A percentile compares a stretch with the other conserved stretches of the same genome.
Conservation (phyloP, 2,888 invertebrate genomes). For the Gisinianus flammeolus region DNA sequence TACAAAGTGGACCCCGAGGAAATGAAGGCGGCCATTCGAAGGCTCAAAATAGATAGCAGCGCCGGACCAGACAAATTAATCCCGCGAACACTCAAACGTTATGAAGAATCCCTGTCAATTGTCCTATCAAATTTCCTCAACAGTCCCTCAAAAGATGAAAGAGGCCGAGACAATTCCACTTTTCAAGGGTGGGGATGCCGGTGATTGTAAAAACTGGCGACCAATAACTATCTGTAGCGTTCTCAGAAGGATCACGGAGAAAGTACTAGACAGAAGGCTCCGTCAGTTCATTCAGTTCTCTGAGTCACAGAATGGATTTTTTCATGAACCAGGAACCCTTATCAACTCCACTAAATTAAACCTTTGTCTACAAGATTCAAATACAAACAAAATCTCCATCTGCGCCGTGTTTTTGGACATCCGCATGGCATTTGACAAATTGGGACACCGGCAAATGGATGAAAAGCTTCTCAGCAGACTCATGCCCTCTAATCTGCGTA, state of each 20-base stretch:
- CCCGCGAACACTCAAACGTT: neutral
- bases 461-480: neutral
- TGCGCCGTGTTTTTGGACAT: neutral
- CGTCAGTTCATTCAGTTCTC: neutral
- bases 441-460: neutral
- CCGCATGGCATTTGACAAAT: neutral
- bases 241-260: neutral
- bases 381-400: neutral
- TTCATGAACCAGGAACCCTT: neutral
- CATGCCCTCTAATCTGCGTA: neutral
- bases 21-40: neutral
- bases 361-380: neutral
- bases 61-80: neutral
- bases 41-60: neutral
- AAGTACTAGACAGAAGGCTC: neutral
- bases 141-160: neutral
- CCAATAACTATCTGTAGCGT: neutral
- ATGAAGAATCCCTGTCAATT: no score
- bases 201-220: neutral
- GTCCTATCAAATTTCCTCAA: no score
- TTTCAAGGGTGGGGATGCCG: neutral
- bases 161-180: neutral
- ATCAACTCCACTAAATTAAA: constrained; percentile 2
- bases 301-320: neutral
- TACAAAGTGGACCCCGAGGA: neutral